phyloP scores from a whole-genome alignment of 1,140 invertebrate species.

The Oncopodura yosiiana region DNA sequence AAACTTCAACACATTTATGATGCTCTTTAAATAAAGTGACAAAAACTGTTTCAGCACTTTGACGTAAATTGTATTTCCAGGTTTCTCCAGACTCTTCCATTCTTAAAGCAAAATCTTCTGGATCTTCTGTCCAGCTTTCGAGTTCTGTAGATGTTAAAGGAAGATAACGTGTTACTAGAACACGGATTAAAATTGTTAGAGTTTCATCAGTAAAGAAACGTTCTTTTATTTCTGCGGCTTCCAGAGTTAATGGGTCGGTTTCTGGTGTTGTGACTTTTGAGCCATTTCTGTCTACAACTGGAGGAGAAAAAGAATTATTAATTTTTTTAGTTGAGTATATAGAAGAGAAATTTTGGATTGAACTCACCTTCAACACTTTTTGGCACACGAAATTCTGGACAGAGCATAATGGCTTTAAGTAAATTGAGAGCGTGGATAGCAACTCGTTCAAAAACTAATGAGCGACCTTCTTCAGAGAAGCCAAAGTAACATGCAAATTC shows the following conservation, averaged over 20 bases:
- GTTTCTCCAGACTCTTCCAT: constrained; percentile 74
- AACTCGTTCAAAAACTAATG: constrained; percentile 69
- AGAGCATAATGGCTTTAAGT: constrained; percentile 69
- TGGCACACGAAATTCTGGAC: constrained; percentile 58
- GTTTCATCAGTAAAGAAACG: constrained; percentile 60
- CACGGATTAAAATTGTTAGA: constrained; percentile 66
- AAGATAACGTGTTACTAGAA: constrained; percentile 80
- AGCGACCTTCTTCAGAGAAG: constrained; percentile 67
- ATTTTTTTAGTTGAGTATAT: background rate
- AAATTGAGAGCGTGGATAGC: constrained; percentile 81
- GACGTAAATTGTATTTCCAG: constrained; percentile 81
- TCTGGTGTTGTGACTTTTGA: constrained; percentile 20
- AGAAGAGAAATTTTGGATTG: constrained; percentile 4
- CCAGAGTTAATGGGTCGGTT: constrained; percentile 42
- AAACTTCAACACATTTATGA: constrained; percentile 54
- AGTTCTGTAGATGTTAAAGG: constrained; percentile 72
- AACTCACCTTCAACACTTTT: constrained; percentile 49
- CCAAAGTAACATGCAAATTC: constrained; percentile 75
- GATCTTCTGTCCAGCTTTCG: constrained; percentile 77
- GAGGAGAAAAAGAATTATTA: background rate
- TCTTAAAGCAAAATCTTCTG: constrained; percentile 64
- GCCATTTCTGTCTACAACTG: constrained; percentile 18
- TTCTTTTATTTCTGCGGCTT: constrained; percentile 58
- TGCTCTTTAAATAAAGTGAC: constrained; percentile 72
- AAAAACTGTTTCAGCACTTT: constrained; percentile 79